Evolutionary conservation across 2,113 vertebrate genomes (phyloP).

Genomic region (Rhea pennata): DNA sequence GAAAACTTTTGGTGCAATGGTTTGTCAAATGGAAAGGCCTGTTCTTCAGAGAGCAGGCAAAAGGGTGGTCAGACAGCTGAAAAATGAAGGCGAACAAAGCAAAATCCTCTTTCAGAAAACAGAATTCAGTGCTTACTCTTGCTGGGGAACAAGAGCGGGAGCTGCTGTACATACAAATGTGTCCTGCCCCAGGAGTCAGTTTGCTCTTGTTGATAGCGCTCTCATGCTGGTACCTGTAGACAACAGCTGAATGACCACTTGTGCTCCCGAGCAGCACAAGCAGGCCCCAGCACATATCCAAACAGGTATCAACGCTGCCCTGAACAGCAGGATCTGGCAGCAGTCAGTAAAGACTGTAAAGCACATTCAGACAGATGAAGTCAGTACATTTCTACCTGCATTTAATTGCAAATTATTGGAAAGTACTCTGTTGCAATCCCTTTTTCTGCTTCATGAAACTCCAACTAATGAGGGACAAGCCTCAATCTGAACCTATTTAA

Average conservation of each 20-base stretch:
- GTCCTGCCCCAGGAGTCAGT: background rate
- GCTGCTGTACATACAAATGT: background rate
- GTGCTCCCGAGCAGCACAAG: slow-evolving; percentile 22
- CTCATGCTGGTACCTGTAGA: background rate
- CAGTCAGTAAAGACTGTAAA: slow-evolving; percentile 57
- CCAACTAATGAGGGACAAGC: slow-evolving; percentile 61
- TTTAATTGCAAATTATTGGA: slow-evolving; percentile 74
- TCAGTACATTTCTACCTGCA: slow-evolving; percentile 69
- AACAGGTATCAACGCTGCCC: slow-evolving; percentile 52
- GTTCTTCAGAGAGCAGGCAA: background rate
- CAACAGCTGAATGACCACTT: background rate
- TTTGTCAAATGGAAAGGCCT: background rate
- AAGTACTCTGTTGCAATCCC: slow-evolving; percentile 57
- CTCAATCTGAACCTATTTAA: slow-evolving; percentile 53
- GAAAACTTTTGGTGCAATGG: background rate
- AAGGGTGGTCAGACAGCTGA: background rate
- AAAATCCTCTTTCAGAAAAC: background rate
- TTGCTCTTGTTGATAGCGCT: background rate
- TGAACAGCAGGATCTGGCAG: slow-evolving; percentile 53
- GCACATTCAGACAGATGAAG: slow-evolving; percentile 63
- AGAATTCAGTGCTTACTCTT: background rate
- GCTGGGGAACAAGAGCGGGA: background rate
- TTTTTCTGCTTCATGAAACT: slow-evolving; percentile 70
- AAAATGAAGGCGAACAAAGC: background rate
- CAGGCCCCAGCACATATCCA: slow-evolving; percentile 43